Base-by-base conservation (phyloP, 2,113 vertebrate genomes). In the Cephalophus harveyi region DNA sequence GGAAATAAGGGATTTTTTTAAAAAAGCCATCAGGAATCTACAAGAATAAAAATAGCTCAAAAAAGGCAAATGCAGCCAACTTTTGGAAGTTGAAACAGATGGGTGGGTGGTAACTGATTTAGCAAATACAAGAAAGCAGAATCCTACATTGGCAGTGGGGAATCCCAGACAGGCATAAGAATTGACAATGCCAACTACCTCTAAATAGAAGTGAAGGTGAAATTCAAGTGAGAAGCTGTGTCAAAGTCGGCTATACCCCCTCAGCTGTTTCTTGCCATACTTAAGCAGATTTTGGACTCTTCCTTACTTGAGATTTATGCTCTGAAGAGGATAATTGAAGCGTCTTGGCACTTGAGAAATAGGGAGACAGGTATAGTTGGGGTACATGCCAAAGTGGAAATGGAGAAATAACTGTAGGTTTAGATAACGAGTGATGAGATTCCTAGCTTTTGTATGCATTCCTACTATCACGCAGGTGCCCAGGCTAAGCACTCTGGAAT, bases 1-100 rank as follows among this genome's bases (percentile, higher is more conserved):
- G 62, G 62, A 79, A 17, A 92, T 11, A 86, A 89, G 16, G 6
- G 3, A 50, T 85, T 36, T 40, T 79, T 30, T 19, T 0, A 1
- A 19, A 94, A n/a, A 43, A 91, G n/a, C 23, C 89, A 17, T 78
- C 27, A 46, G 23, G 12, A 89, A 46, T 92, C 36, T 59, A 43
- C 14, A 89, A 83, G 79, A 92, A 60, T 19, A 83, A 79, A 96
- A 78, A n/a, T 43, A 95, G 84, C 60, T 95, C 48, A 3, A n/a
- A 93, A 96, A 30, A 87, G 55, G 50, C 84, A 89, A 83, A 86
- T 57, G 60, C 7, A 89, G 48, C 59, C 86, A 30, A 46, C 23
- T 54, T 94, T 95, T 50, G 55, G 93, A 71, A 94, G 54, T 40
- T 78, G 60, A 92, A 94, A 86, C 92, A 96, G n/a, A 81, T 60